Evolutionary conservation across 2,113 vertebrate genomes (phyloP).

Genomic region (Pelecanoides urinatrix): DNA sequence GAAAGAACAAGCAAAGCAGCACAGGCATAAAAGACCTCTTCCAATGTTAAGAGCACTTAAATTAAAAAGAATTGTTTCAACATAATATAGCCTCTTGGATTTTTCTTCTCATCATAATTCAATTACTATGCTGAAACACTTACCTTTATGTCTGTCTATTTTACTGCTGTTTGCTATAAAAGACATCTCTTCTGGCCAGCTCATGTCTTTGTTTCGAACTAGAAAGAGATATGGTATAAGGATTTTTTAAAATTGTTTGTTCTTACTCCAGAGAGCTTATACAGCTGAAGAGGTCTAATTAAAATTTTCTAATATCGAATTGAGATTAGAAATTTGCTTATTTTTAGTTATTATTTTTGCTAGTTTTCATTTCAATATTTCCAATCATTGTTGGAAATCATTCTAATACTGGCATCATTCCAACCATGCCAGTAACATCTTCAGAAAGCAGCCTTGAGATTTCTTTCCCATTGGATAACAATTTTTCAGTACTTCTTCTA

Average conservation of each 20-base stretch:
- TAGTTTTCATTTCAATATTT: background rate
- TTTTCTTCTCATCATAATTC: background rate
- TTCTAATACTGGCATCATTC: background rate
- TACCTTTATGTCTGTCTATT: constrained; percentile 98
- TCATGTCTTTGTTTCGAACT: constrained; percentile 99
- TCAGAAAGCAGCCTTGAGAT: background rate
- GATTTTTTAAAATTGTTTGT: background rate
- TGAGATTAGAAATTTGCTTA: background rate
- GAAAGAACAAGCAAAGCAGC: background rate
- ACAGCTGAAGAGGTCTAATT: background rate
- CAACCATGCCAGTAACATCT: background rate
- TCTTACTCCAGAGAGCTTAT: background rate
- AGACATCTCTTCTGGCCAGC: constrained; percentile 99
- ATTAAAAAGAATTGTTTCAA: background rate
- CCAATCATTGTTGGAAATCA: background rate
- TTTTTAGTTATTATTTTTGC: background rate
- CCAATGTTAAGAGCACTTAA: background rate
- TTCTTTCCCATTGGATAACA: background rate
- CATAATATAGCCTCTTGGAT: background rate
- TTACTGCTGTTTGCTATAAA: constrained; percentile 99
- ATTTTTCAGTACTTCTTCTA: background rate
- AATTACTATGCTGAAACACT: background rate
- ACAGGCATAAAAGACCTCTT: background rate
- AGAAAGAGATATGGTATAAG: constrained; percentile 36
- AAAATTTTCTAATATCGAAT: background rate